Base-by-base conservation (phyloP, 2,888 invertebrate genomes). In the Drosophila yooni region DNA sequence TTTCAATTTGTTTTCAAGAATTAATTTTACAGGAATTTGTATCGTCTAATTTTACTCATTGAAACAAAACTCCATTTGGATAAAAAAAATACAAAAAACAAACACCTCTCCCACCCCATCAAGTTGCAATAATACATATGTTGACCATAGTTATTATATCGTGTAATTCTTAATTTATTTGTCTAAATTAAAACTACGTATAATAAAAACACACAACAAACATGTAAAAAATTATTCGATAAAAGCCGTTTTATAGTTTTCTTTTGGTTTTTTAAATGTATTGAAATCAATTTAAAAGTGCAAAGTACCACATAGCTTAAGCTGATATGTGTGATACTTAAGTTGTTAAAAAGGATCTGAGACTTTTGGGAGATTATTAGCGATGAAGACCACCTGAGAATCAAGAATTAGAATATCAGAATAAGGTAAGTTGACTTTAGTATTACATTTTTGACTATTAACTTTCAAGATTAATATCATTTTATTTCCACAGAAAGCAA, bases 121-220 rank as follows among this genome's bases (percentile, higher is more conserved):
- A 75, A 66, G 76, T 70, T 82, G 70, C 76, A 80, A 75, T 80
- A 82, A 83, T 81, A 82, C 65, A 71, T 75, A 75, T 81, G 78
- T 86, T 89, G 83, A 89, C 75, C 86, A 83, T 89, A 89, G 89
- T 77, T 88, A 86, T 90, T 89, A 90, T 89, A 89, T 83, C 73
- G 81, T 88, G 66, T 85, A 84, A 84, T 88, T 83, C 86, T 89
- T 85, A 85, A 85, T 85, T 85, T 85, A 85, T 85, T 85, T 90
- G 83, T 89, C 85, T 85, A 85, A 85, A 85, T 85, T 85, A 85
- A 85, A 89, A 65, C 77, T 88, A 89, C 80, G 75, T 76, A 88
- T 84, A 84, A 84, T 88, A 89, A 84, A 80, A 76, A 82, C 60
- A 76, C 43, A 88, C 70, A 76, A 76, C 62, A 69, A 60, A 63